Evolutionary conservation across 2,888 invertebrate species (phyloP), one percentile per base, ranked within the genome.

Genomic region (Crepidodera aurea): DNA sequence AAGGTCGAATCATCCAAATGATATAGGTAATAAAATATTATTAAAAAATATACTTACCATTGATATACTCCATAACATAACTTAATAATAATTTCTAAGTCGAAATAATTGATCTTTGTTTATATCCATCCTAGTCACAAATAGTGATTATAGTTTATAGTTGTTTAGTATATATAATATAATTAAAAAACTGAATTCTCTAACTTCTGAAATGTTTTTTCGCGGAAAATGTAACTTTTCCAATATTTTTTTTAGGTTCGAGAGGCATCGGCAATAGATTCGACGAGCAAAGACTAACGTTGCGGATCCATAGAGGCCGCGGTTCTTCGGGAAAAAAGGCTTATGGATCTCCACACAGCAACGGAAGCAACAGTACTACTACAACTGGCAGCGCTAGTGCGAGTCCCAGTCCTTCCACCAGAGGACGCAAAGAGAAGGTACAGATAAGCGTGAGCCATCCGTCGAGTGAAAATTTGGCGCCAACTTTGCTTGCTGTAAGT

Each of bases 261-360:
- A 85, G 86, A 71, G 88, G 89, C 39, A 81, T 89, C 53, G 90
- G 91, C 22, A 89, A 84, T 74, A 88, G 94, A 19, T 94, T 94
- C 78, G 93, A 94, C 72, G 93, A 94, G 78, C 93, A 94, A 79
- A 88, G 94, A n/a, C 83, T 96, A 32, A 96, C 96, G 0, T 81
- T 97, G 64, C 86, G 96, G 69, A 95, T 97, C 71, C 96, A 97
- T 80, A 85, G 96, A 0, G 96, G 96, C 0, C 84, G 92, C 1
- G 90, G 91, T 0, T 90, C 89, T 1, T 83, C 84, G 22, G 81
- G 82, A 40, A 77, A 77, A 71, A 80, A 82, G 51, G 76, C 75
- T 19, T 87, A 88, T 70, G 89, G 87, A 22, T 89, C 87, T 2
- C 89, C 87, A 2, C 84, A 87, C 40, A 89, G 88, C 51, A 90